Percentiles rank a stretch among this genome's conserved stretches.
Evolutionary conservation across 2,113 vertebrate genomes (phyloP).

Genomic region (Gymnorhina tibicen): DNA sequence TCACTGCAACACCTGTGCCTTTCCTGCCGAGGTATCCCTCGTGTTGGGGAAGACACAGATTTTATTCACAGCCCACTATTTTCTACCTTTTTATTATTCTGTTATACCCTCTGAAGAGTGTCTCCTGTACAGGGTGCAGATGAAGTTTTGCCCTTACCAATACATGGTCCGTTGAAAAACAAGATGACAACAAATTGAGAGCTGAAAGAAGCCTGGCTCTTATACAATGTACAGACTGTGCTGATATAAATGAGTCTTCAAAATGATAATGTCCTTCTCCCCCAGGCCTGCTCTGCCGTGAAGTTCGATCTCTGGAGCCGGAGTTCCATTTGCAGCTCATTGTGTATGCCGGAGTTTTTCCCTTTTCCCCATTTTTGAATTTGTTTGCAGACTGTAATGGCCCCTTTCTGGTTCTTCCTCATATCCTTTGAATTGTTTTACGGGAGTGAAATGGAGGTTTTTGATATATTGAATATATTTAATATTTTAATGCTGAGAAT

Average conservation of each 20-base stretch:
- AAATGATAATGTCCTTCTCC: slow-evolving; percentile 19
- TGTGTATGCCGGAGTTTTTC: background rate
- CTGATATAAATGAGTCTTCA: slow-evolving; percentile 41
- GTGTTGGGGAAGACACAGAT: background rate
- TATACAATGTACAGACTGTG: background rate
- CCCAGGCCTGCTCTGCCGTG: background rate
- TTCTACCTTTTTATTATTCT: background rate
- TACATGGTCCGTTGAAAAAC: background rate
- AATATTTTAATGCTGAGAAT: slow-evolving; percentile 63
- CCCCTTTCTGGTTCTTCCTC: slow-evolving; percentile 24
- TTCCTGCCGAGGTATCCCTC: background rate
- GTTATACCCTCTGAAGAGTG: background rate
- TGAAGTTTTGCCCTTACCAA: background rate
- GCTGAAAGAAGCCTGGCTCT: background rate
- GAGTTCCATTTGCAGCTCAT: slow-evolving; percentile 26
- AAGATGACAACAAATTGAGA: background rate
- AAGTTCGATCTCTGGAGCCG: background rate
- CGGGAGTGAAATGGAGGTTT: slow-evolving; percentile 37
- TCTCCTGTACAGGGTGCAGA: background rate
- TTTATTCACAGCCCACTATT: background rate
- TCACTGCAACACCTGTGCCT: background rate
- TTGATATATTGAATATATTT: slow-evolving; percentile 57
- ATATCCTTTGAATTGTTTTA: slow-evolving; percentile 40
- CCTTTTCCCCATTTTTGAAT: background rate
- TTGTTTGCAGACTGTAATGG: slow-evolving; percentile 34